Base-by-base conservation (phyloP, 2,888 invertebrate genomes). In the Napeogenes inachia region DNA sequence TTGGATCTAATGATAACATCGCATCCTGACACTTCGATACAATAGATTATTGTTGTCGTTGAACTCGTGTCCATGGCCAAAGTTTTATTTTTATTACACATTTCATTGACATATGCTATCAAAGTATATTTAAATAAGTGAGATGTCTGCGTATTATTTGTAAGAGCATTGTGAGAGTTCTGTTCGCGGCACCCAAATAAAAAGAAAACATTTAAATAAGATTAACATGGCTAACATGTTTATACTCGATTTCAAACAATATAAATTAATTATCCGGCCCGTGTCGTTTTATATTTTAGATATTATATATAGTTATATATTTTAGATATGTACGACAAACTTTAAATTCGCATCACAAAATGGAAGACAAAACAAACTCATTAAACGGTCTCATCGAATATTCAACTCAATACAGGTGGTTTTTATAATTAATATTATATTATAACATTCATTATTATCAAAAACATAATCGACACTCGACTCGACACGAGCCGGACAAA, bases 61-160 rank as follows among this genome's bases (percentile, higher is more conserved):
- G 74, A 73, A 73, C 73, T 55, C 66, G 69, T 64, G 68, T 78
- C 84, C 86, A 85, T 85, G 86, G 81, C 85, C 82, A 83, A 86
- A 83, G 78, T 81, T 85, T 82, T 75, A 78, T 74, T 81, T 85
- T 82, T 75, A 78, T 74, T 69, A 50, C 35, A 32, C 45, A 55
- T 32, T 57, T 61, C 64, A 61, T 67, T 67, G 62, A 57, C 56
- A 64, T 3, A 38, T 8, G 8, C 21, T 38, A 38, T 38, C 38
- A 38, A 38, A 38, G 3, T 38, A 21, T 21, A 21, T 21, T 21
- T 21, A 21, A 21, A 0, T 21, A 21, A 21, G 21, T 21, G 21
- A 1, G 21, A 21, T 21, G 21, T 21, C 21, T 21, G 21, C 21
- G 21, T 21, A 21, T 21, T 21, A 21, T 21, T 21, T 21, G 21